Evolutionary conservation across 2,113 vertebrate genomes (phyloP), one percentile per base, ranked within the genome.

Genomic region (Saccopteryx leptura): DNA sequence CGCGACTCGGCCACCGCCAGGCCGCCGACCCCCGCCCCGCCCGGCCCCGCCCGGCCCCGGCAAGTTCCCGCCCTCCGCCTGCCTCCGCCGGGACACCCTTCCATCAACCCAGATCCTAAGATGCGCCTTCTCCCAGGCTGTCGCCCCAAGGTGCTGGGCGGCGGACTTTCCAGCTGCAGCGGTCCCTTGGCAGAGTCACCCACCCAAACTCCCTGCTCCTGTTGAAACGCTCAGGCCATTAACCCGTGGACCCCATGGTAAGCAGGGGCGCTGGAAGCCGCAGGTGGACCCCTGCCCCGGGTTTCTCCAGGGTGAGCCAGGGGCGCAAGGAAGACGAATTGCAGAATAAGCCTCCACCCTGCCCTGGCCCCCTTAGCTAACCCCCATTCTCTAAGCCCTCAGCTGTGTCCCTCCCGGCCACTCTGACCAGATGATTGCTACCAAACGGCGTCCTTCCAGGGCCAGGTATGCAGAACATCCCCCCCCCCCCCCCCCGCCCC

Each of bases 391-490:
- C 83, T 68, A 48, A 86, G 75, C 46, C 33, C 54, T 48, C n/a
- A 11, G 48, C 46, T 39, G 65, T 11, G 72, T 14, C 56, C 61
- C 46, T 74, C 39, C 19, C 65, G 15, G 76, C 23, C 69, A 26
- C 58, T 52, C 66, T 14, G 23, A 14, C 69, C 69, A 3, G 31
- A 33, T 52, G 52, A 60, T 58, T n/a, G 78, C 61, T 74, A 21
- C 56, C 28, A 7, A 50, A 61, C 17, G 80, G 76, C 72, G 78
- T 95, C 84, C 74, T 80, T 80, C 90, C 92, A 21, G 24, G 48
- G n/a, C 50, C 76, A 87, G 91, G 90, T 81, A 84, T 12, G 66
- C 96, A 26, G 87, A 66, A 92, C 92, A 65, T 7, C 15, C 28
- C 9, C 18, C 9, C 7, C 17, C 13, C 23, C n/a, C 15, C 28